A percentile compares a stretch with the other conserved stretches of the same genome.
Conservation (phyloP, 2,888 invertebrate genomes). For the Himalopsyche tibetana region DNA sequence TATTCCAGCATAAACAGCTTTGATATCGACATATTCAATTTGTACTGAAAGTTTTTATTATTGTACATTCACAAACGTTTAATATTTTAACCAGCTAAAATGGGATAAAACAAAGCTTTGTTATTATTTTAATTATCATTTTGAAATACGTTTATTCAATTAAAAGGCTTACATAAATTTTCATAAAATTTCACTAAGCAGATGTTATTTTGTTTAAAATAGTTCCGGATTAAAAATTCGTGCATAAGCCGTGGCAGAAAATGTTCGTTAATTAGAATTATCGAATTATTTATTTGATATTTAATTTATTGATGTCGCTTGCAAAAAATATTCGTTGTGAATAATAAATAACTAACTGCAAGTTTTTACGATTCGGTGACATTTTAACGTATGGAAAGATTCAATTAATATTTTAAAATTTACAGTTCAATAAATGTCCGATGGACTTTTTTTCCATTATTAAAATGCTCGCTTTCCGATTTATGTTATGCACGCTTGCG, state of each 20-base stretch:
- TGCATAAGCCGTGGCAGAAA: background rate
- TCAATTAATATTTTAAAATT: conserved; percentile 64
- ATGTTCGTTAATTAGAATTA: conserved; percentile 22
- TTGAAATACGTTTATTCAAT: background rate
- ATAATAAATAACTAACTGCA: conserved; percentile 49
- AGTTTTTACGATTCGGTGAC: conserved; percentile 52
- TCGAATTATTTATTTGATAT: background rate
- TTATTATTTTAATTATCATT: no score
- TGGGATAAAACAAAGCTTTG: no score
- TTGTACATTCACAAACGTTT: no score
- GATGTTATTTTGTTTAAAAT: background rate
- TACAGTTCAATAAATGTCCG: conserved; percentile 63
- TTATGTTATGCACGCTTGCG: conserved; percentile 55
- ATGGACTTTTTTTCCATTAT: conserved; percentile 57
- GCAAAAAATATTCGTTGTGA: conserved; percentile 33
- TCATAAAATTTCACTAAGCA: background rate
- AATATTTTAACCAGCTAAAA: no score
- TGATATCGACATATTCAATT: no score
- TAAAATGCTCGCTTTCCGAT: conserved; percentile 50
- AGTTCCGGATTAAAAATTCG: background rate
- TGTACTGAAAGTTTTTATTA: no score
- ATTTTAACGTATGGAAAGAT: conserved; percentile 58
- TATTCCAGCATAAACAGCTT: no score
- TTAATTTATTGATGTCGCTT: conserved; percentile 46
- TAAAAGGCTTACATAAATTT: background rate